A percentile compares a stretch with the other conserved stretches of the same genome.
Evolutionary conservation across 2,797 vertebrate species (phyloP).

Genomic region (Phalloptychus januarius): DNA sequence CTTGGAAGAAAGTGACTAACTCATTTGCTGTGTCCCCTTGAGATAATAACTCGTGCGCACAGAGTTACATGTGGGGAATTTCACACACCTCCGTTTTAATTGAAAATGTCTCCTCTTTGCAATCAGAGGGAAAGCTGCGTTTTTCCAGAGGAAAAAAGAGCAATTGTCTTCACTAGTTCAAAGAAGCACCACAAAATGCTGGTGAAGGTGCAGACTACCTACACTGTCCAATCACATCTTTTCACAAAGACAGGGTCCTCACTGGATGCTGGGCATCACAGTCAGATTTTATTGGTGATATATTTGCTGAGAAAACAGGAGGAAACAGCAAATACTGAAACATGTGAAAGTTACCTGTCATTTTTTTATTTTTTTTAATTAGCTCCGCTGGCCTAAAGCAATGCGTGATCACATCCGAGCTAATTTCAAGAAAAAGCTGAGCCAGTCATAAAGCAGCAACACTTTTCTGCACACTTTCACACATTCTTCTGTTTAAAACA

Average conservation of each 20-base stretch:
- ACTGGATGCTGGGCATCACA: background rate
- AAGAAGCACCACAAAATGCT: conserved; percentile 35
- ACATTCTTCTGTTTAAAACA: background rate
- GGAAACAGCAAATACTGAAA: conserved; percentile 9
- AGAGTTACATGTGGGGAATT: conserved; percentile 43
- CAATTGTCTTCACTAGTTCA: conserved; percentile 28
- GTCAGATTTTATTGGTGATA: background rate
- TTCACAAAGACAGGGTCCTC: conserved; percentile 1
- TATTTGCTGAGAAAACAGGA: conserved; percentile 7
- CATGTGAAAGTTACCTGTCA: background rate
- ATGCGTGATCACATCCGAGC: background rate
- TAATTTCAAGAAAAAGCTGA: background rate
- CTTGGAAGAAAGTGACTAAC: conserved; percentile 31
- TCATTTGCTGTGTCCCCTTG: conserved; percentile 39
- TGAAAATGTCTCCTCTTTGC: conserved; percentile 50
- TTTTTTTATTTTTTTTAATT: background rate
- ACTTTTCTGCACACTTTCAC: background rate
- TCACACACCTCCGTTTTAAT: conserved; percentile 48
- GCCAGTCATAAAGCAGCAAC: background rate
- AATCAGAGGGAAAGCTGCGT: conserved; percentile 24
- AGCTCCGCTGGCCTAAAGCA: background rate
- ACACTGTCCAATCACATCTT: conserved; percentile 10
- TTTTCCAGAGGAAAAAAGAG: conserved; percentile 13
- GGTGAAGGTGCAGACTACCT: conserved; percentile 14
- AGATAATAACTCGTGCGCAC: conserved; percentile 9